A percentile compares a stretch with the other conserved stretches of the same genome.
These are phyloP conservation scores for Branchipolynoe longqiensis DNA, from an alignment of 2,888 invertebrate genomes.

Conservation along the genomic window DNA sequence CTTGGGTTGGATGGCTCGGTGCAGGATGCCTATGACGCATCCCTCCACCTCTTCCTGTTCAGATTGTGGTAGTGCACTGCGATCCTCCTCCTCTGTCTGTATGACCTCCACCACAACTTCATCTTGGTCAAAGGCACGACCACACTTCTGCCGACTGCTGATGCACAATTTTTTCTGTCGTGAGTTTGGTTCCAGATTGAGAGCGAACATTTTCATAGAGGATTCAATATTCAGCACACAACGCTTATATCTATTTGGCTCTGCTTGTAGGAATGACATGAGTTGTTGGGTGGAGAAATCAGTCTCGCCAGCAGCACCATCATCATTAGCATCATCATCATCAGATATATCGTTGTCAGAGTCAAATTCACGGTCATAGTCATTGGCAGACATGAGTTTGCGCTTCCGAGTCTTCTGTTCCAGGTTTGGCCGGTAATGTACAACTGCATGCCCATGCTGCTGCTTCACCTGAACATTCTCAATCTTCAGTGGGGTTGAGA, in stretches of 20 bases:
- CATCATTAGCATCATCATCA: constrained; percentile 42
- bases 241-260: constrained; percentile 71
- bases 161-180: constrained; percentile 66
- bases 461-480: constrained; percentile 69
- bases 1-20: constrained; percentile 70
- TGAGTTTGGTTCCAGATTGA: constrained; percentile 61
- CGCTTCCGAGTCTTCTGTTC: constrained; percentile 48
- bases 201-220: constrained; percentile 66
- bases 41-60: constrained; percentile 66
- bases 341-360: constrained; percentile 62
- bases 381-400: constrained; percentile 63
- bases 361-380: constrained; percentile 63
- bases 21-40: constrained; percentile 75
- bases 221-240: constrained; percentile 70
- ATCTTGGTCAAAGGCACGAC: constrained; percentile 75
- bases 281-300: constrained; percentile 64
- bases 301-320: background rate
- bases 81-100: constrained; percentile 61
- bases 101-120: constrained; percentile 76
- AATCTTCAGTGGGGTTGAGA: constrained; percentile 61
- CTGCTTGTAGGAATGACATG: constrained; percentile 65
- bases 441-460: constrained; percentile 70
- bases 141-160: constrained; percentile 69
- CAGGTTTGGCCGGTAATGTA: constrained; percentile 62
- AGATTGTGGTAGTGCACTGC: constrained; percentile 26